Conservation (phyloP, 1,140 invertebrate species). For the Nasonia longicornis region DNA sequence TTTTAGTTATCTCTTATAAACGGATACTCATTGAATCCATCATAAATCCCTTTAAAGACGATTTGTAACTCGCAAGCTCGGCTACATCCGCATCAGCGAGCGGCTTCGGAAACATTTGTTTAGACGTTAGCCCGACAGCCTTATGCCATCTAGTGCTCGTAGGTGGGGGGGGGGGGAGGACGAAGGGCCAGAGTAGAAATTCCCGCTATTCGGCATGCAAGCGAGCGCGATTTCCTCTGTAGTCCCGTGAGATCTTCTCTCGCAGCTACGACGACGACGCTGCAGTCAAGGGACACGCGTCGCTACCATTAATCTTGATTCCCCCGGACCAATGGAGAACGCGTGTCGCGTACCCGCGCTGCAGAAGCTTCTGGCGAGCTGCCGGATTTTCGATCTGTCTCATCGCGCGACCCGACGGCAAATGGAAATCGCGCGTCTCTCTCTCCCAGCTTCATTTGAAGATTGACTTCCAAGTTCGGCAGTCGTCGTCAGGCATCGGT, state of each 20-base stretch:
- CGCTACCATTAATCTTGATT: conserved; percentile 64
- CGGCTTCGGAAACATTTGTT: not conserved
- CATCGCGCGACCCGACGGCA: conserved; percentile 11
- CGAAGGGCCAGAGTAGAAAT: conserved; percentile 12
- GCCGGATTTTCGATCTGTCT: conserved; percentile 1
- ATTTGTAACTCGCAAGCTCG: too few relatives aligned
- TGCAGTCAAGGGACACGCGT: conserved; percentile 52
- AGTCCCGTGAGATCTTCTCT: conserved; percentile 51
- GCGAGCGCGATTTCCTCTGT: conserved; percentile 54
- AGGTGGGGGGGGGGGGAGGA: not conserved
- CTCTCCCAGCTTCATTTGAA: conserved; percentile 26
- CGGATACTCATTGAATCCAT: too few relatives aligned
- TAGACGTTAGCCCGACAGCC: conserved; percentile 48
- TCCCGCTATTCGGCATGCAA: conserved; percentile 54
- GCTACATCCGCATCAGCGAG: too few relatives aligned
- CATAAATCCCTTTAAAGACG: too few relatives aligned
- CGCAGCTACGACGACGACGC: not conserved
- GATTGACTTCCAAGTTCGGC: conserved; percentile 36
- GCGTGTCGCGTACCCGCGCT: conserved; percentile 18
- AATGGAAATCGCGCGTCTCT: conserved; percentile 33
- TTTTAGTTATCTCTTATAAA: too few relatives aligned
- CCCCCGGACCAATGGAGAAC: conserved; percentile 56
- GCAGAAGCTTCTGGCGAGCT: not conserved
- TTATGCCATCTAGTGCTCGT: conserved; percentile 47
- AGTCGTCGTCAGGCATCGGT: not conserved